Base-by-base conservation (phyloP, 1,140 invertebrate species). In the Notospermus geniculatus region DNA sequence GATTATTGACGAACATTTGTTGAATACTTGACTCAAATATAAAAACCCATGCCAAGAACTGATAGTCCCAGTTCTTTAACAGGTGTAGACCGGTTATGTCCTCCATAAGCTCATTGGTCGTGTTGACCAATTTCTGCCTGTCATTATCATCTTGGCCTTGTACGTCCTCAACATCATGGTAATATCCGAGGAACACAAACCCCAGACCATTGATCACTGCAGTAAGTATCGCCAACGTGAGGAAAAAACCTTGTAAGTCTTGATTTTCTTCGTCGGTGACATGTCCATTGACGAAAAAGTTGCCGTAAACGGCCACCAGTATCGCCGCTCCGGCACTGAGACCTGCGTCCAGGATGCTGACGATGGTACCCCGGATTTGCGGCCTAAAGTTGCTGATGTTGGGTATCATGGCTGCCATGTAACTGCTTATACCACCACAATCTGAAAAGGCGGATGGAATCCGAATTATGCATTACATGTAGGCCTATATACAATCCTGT, bases 11-110 rank as follows among this genome's bases (percentile, higher is more conserved):
- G 61, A 69, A 73, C 53, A 69, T 73, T 2, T 73, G 60, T 55
- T 75, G 73, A 2, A 75, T 45, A 23, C 71, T 68, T n/a, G 73
- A 70, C 54, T 71, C 72, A 41, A 73, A 67, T 53, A 73, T 72
- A 50, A 69, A 75, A 2, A 62, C 46, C 73, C 73, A 75, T 11
- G 67, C 45, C 1, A 75, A 52, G 45, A 68, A 75, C 17, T 75
- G 73, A 53, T 71, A 75, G 54, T 73, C 71, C 39, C 65, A 68
- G 15, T 63, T 56, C 13, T 66, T 62, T 0, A 73, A 23, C 19
- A 75, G 57, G 28, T 64, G 64, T 9, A 68, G 11, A 1, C 73
- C 71, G 9, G 71, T 73, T 1, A 72, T 46, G 7, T 72, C 65
- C 30, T 59, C 56, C 2, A 32, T 19, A 17, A 25, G 22, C 30